Evolutionary conservation across 2,888 invertebrate genomes (phyloP), one percentile per base, ranked within the genome.

Genomic region (Rhogogaster chlorosoma): DNA sequence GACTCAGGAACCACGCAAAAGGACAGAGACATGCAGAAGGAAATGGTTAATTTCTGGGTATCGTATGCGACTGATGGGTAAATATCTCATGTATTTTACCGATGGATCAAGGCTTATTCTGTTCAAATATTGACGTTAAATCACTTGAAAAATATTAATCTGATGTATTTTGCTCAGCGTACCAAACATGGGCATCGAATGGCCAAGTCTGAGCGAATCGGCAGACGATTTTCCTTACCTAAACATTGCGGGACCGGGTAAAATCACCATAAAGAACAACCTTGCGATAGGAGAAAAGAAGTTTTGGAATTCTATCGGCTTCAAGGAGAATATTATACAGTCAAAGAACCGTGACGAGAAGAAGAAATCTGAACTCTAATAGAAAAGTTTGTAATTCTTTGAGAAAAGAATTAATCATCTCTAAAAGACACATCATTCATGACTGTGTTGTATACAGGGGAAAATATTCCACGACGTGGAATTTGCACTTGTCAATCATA

Each of bases 241-340:
- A 85, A 94, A 95, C 57, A 95, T 96, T 83, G 90, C 92, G 15
- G 94, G 94, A 0, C 95, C 95, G 0, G 92, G 92, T 12, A 91
- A 94, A 67, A 88, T 92, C 36, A 89, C 92, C 53, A 3, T 96
- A 94, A 94, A 94, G 84, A 89, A 92, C 6, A 93, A 92, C 85
- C 89, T 92, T 0, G 94, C 95, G 89, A 94, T 96, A 86, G 96
- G 95, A 0, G 94, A 95, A 38, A 93, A 93, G 42, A 89, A 94
- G 53, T 96, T 96, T 92, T 96, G 96, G 96, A 94, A 95, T 88
- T 94, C 93, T 10, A 94, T 96, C 0, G 94, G 95, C 0, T 95
- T 96, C 53, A 90, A 94, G 36, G 96, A 96, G 91, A 95, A 96
- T 90, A 94, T 95, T 88, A 93, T 94, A 78, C 94, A 93, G 15